Evolutionary conservation across 2,888 invertebrate species (phyloP).

Genomic region (Catocala nupta): DNA sequence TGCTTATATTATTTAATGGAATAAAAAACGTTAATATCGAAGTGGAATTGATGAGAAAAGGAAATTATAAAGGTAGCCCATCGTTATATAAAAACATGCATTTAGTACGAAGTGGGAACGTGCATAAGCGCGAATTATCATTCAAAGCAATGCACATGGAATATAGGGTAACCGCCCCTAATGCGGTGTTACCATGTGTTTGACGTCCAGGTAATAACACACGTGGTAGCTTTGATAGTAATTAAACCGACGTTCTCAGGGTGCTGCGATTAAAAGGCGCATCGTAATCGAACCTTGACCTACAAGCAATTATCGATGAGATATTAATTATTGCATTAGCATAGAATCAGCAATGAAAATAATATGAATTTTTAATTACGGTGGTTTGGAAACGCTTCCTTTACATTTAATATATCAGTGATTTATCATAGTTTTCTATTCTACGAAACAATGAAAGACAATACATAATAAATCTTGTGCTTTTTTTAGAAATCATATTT

Average conservation of each 20-base stretch:
- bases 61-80: slow-evolving; percentile 37
- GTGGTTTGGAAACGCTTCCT: slow-evolving; percentile 24
- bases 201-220: slow-evolving; percentile 75
- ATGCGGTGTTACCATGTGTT: slow-evolving; percentile 63
- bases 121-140: slow-evolving; percentile 66
- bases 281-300: slow-evolving; percentile 64
- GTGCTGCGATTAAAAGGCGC: slow-evolving; percentile 71
- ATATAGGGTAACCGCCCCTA: slow-evolving; percentile 71
- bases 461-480: no score
- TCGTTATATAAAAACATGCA: slow-evolving; percentile 50
- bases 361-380: slow-evolving; percentile 57
- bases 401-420: not conserved
- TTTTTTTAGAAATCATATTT: no score
- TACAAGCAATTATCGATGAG: slow-evolving; percentile 46
- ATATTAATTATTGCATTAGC: slow-evolving; percentile 50
- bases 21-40: slow-evolving; percentile 3
- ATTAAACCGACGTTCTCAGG: slow-evolving; percentile 73
- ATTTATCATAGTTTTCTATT: no score
- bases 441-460: no score
- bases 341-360: slow-evolving; percentile 55
- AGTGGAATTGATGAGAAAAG: slow-evolving; percentile 23
- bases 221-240: slow-evolving; percentile 58
- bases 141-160: slow-evolving; percentile 64
- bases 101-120: slow-evolving; percentile 58
- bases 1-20: slow-evolving; percentile 12